phyloP scores from a whole-genome alignment of 1,140 invertebrate species.

The Panagrolaimus sp. region DNA sequence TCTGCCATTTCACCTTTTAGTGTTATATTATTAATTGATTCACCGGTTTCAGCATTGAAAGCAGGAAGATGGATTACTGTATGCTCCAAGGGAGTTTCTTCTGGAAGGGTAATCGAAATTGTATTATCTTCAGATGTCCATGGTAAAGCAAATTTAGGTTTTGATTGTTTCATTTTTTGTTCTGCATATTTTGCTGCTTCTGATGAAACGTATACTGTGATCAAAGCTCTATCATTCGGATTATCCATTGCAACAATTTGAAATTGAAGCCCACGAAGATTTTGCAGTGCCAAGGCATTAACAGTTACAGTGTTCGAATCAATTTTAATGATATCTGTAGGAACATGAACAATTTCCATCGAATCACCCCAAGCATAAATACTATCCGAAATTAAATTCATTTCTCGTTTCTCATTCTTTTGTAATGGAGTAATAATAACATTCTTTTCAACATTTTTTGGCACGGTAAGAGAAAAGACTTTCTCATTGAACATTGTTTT shows the following conservation, averaged over 20 bases:
- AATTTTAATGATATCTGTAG: not conserved
- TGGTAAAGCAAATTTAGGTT: conserved; percentile 23
- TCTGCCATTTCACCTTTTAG: not conserved
- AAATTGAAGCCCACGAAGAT: conserved; percentile 3
- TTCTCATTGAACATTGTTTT: conserved; percentile 23
- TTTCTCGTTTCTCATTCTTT: not conserved
- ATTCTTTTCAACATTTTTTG: not conserved
- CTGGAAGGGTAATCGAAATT: conserved; percentile 23
- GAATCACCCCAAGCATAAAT: conserved; percentile 5
- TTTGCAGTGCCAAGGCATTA: not conserved
- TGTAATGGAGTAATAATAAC: not conserved
- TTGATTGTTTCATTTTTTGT: conserved; percentile 1
- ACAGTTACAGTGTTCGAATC: not conserved
- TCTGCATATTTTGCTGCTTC: not conserved
- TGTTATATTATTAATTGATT: not conserved
- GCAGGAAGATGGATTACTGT: conserved; percentile 21
- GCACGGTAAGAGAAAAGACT: not conserved
- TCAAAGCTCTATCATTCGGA: conserved; percentile 9
- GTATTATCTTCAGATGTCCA: conserved; percentile 22
- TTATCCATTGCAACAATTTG: conserved; percentile 8
- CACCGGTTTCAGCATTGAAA: conserved; percentile 24
- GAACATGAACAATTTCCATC: not conserved
- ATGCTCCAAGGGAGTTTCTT: conserved; percentile 24
- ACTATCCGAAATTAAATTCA: conserved; percentile 1
- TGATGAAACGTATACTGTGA: conserved; percentile 5